Evolutionary conservation across 2,888 invertebrate species (phyloP).

Genomic region (Epistrophella euchroma): DNA sequence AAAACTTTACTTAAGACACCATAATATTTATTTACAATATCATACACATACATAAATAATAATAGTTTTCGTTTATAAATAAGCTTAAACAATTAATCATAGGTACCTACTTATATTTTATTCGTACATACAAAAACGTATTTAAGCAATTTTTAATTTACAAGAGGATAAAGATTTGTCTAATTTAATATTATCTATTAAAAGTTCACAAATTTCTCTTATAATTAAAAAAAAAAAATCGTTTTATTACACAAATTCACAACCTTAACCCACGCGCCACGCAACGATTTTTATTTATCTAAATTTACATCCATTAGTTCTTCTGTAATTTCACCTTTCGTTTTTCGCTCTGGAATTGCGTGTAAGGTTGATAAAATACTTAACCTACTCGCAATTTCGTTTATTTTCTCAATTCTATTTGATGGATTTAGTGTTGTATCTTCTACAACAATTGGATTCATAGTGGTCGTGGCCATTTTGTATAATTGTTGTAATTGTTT

Average conservation of each 20-base stretch:
- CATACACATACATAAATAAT: constrained; percentile 68
- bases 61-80: constrained; percentile 59
- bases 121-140: constrained; percentile 29
- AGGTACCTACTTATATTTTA: background rate
- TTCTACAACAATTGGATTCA: constrained; percentile 69
- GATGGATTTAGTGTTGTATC: constrained; percentile 63
- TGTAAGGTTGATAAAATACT: constrained; percentile 45
- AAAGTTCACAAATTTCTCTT: constrained; percentile 18
- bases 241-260: constrained; percentile 48
- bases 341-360: constrained; percentile 79
- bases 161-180: constrained; percentile 48
- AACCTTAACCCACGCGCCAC: constrained; percentile 10
- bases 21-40: constrained; percentile 39
- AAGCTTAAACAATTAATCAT: constrained; percentile 32
- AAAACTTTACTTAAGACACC: constrained; percentile 17
- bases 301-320: constrained; percentile 85
- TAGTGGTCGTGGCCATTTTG: constrained; percentile 80
- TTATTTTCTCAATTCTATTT: background rate
- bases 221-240: background rate
- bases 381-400: background rate
- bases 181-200: constrained; percentile 31
- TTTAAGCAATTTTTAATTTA: constrained; percentile 36
- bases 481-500: constrained; percentile 82
- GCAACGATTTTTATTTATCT: background rate
- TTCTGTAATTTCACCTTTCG: constrained; percentile 85